phyloP scores from a whole-genome alignment of 1,140 invertebrate species.

The Holotrichia oblita region DNA sequence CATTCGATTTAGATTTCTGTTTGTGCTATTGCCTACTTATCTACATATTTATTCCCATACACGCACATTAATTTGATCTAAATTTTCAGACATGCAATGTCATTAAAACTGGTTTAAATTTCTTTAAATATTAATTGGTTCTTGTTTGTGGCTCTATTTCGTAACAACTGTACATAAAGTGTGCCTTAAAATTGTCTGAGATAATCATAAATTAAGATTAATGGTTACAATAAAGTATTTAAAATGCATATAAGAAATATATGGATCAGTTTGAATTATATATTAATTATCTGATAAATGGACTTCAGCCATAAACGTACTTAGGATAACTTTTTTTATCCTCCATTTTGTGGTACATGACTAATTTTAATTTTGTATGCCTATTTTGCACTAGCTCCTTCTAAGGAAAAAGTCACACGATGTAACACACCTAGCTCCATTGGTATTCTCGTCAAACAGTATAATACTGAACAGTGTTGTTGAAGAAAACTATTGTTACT shows the following conservation, averaged over 20 bases:
- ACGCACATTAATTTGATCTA: slow-evolving; percentile 10
- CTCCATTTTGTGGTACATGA: background rate
- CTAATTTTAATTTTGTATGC: background rate
- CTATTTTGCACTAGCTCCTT: no score
- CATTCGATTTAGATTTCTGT: background rate
- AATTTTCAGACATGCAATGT: slow-evolving; percentile 17
- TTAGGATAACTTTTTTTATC: background rate
- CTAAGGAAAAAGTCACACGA: no score
- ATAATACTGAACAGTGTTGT: no score
- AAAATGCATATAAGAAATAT: background rate
- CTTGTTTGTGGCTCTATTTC: background rate
- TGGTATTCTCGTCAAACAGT: no score
- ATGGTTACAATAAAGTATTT: slow-evolving; percentile 25
- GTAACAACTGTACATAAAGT: background rate
- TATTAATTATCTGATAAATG: slow-evolving; percentile 4
- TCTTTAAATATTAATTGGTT: slow-evolving; percentile 17
- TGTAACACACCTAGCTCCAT: no score
- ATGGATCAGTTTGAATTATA: background rate
- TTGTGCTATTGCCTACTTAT: background rate
- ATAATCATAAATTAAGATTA: slow-evolving; percentile 35
- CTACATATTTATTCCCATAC: background rate
- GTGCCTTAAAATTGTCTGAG: background rate
- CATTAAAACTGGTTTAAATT: slow-evolving; percentile 23
- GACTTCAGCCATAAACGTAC: background rate
- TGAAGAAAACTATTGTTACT: no score